Base-by-base conservation (phyloP, 2,113 vertebrate species). In the Ariopsis seemanni region DNA sequence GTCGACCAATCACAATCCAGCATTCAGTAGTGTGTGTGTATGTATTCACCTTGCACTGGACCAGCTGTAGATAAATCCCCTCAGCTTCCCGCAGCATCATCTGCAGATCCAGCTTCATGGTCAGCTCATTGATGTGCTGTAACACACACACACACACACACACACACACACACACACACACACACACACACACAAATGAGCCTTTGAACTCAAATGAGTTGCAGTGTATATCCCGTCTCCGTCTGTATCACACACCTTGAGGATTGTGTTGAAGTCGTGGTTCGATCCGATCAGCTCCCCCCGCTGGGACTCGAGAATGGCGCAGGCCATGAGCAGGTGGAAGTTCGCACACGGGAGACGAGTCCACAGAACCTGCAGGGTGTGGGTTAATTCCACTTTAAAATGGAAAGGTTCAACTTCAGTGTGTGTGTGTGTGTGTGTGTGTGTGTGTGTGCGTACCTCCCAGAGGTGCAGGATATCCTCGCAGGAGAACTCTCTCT, bases 61-160 rank as follows among this genome's bases (percentile, higher is more conserved):
- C 57, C 87, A 98, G 93, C 94, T 98, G 97, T n/a, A 94, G 93
- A 93, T 96, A 96, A 82, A 98, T 96, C 10, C 94, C 95, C 90
- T 98, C 97, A 0, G 97, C 95, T 8, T 94, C 95, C 0, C 91
- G 91, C 60, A 98, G 93, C 52, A 96, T 87, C 0, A 87, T 92
- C 89, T 96, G 95, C 90, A 98, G 94, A 25, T 97, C 96, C 94
- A 98, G 90, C 95, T 94, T 97, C 97, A 98, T 98, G 14, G 96
- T 97, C 94, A 98, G 89, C 84, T 98, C 97, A 0, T 98, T 98
- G 71, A 98, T 97, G 93, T 98, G 97, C 97, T 98, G 94, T 5
- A 71, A 88, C 79, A 89, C 86, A 86, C 30, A 69, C 62, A 69
- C 62, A 86, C 15, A 79, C 52, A 83, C 72, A 60, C 63, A 85